Percentiles rank a stretch among this genome's conserved stretches.
Conservation (phyloP, 2,113 vertebrate genomes). For the Hippocampus comes region DNA sequence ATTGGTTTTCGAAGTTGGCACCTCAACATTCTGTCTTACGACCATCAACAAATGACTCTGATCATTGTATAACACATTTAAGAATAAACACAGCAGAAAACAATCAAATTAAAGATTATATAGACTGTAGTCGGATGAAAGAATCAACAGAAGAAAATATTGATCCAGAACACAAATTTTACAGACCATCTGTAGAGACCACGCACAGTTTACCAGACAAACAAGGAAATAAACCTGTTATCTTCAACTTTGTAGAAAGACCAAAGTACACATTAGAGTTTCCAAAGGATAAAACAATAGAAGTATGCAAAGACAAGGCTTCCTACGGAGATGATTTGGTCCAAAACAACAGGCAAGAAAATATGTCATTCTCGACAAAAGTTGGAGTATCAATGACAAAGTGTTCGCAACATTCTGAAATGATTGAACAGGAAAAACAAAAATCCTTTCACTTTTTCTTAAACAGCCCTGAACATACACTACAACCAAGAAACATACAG, state of each 20-base stretch:
- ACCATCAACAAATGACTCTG: neutral
- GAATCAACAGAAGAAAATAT: neutral
- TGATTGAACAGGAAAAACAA: neutral
- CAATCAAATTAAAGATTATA: neutral
- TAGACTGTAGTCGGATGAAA: fast-evolving
- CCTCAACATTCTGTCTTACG: neutral
- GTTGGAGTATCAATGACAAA: neutral
- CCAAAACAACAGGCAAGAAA: neutral
- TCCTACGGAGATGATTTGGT: constrained; percentile 6
- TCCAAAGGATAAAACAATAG: neutral
- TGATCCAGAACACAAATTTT: neutral
- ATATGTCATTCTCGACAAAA: neutral
- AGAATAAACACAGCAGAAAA: neutral
- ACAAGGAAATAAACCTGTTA: neutral
- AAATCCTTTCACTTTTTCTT: constrained; percentile 20
- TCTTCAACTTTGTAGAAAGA: constrained; percentile 31
- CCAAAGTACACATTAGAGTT: constrained; percentile 32
- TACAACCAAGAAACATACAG: neutral
- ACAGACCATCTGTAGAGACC: neutral
- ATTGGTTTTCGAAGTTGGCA: constrained; percentile 41
- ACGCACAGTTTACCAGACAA: fast-evolving
- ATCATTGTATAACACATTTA: neutral
- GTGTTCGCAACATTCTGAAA: constrained; percentile 6
- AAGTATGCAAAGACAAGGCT: neutral
- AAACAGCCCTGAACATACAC: neutral